Evolutionary conservation across 1,140 invertebrate genomes (phyloP), one percentile per base, ranked within the genome.

Genomic region (Odontomachus brunneus): DNA sequence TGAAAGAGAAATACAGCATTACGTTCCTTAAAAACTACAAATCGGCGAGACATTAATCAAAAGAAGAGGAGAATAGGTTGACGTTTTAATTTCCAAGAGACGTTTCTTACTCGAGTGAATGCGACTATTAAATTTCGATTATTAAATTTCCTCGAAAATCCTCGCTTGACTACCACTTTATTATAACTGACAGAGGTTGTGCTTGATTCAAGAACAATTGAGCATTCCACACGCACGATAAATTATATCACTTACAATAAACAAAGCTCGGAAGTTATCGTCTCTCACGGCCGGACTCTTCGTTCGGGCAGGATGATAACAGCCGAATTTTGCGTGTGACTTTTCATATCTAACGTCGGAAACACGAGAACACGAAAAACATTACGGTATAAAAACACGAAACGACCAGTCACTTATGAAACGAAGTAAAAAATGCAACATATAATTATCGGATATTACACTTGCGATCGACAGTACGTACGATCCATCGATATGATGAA

Each of bases 201-300:
- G 71, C 82, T 84, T 87, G 55, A 83, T 85, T 82, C 63, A 59
- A 59, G 60, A 65, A 67, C 67, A 33, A 29, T 51, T 63, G 51
- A 44, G 53, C 44, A 69, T 57, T 67, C 19, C n/a, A 57, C n/a
- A 11, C 53, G 38, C 3, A 55, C 3, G 29, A 74, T 44, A 55
- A 57, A 69, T 26, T 78, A 53, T 38, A 26, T 57, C 51, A n/a
- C 38, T 44, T 49, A 69, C 17, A 49, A 55, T 14, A 44, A 44
- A 44, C 38, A 44, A 44, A 44, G 38, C 38, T 44, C 38, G 38
- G 9, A 44, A 44, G 38, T 44, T 44, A 44, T 7, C 38, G 38
- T 44, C 38, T 44, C 38, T 44, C 38, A 11, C 9, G 3, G 38
- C 38, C 38, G 9, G 38, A 0, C 38, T 44, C 38, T 33, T 33